Conservation (phyloP, 2,888 invertebrate genomes). For the Yponomeuta malinellus region DNA sequence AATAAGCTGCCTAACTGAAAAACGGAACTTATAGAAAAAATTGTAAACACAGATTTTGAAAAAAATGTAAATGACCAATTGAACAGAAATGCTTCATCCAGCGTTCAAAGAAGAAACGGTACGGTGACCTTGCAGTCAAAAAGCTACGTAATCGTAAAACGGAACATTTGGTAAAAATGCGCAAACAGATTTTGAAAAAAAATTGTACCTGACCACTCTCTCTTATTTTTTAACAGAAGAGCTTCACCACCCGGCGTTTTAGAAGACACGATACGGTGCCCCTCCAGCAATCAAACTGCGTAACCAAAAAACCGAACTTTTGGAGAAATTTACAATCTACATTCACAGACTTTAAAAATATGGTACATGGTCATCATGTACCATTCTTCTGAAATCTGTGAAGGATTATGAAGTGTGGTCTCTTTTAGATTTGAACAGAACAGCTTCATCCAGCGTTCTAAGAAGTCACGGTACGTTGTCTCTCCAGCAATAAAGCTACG, state of each 20-base stretch:
- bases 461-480: background rate
- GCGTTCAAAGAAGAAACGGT: background rate
- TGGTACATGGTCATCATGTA: background rate
- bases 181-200: too few relatives aligned
- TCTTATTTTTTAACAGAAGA: too few relatives aligned
- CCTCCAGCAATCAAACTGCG: background rate
- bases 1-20: too few relatives aligned
- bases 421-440: background rate
- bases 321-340: too few relatives aligned
- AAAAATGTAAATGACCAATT: too few relatives aligned
- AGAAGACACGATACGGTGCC: background rate
- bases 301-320: background rate
- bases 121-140: background rate
- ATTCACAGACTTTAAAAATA: too few relatives aligned
- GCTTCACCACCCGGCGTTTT: background rate
- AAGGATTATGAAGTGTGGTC: background rate
- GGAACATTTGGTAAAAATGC: background rate
- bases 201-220: too few relatives aligned
- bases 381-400: background rate
- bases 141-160: conserved; percentile 3
- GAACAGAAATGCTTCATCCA: background rate
- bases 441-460: background rate
- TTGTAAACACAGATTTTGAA: too few relatives aligned
- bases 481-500: conserved; percentile 2
- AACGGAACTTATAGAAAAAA: too few relatives aligned